Base-by-base conservation (phyloP, 2,888 invertebrate genomes). In the Latrodectus hesperus region DNA sequence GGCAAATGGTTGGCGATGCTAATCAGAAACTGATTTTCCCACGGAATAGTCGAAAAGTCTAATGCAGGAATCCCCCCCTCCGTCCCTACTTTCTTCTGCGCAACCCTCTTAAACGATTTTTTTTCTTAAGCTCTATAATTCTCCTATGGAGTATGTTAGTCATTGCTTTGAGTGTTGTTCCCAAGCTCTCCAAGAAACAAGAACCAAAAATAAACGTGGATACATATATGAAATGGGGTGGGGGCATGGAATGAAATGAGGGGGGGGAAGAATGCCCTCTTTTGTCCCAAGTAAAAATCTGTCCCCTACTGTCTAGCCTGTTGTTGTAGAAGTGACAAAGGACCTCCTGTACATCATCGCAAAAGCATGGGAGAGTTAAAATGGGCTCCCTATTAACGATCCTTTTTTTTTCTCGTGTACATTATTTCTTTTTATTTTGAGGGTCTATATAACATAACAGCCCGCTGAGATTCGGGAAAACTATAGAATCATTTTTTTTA, bases 11-110 rank as follows among this genome's bases (percentile, higher is more conserved):
- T 64, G 65, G 26, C 87, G 87, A 87, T 87, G 81, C 78, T 87
- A 87, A 87, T 87, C 87, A 87, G 81, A 55, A 71, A 49, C 9
- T 67, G 68, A 77, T 77, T 87, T 87, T 82, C 85, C 87, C 87
- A 87, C 86, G 81, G 72, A 80, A 53, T 53, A 52, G 60, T 75
- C 70, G 64, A 16, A 60, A 64, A 60, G 52, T 65, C 10, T 68
- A 22, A 51, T 49, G 53, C 26, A 67, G 52, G 68, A 80, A 71
- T 53, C 22, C 73, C 53, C 53, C 75, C 70, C 68, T 17, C 51
- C n/a, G 12, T 68, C 52, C 68, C 38, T 68, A 22, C 12, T 51
- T 49, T 17, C 60, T 67, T 68, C 79, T 38, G 17, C 52, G 26
- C 80, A 17, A 26, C 84, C 53, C 75, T 74, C 67, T 70, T 55